phyloP scores from a whole-genome alignment of 2,797 vertebrate species.

The Mycteria americana region DNA sequence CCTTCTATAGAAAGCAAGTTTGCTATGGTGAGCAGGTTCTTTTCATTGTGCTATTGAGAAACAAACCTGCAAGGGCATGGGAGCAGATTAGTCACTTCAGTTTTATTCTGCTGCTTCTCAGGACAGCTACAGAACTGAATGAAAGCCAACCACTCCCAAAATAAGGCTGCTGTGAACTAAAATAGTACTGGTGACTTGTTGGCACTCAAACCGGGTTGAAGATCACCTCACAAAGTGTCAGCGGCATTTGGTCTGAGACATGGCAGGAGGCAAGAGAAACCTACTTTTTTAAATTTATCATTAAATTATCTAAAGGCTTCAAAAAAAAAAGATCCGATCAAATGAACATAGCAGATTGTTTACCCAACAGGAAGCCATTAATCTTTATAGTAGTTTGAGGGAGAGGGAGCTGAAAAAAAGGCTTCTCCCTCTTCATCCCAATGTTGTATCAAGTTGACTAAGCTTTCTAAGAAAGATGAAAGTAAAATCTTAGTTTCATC shows the following conservation, averaged over 20 bases:
- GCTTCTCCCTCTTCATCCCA: neutral
- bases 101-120: slow-evolving; percentile 1
- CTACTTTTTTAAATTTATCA: neutral
- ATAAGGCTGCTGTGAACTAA: neutral
- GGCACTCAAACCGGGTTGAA: neutral
- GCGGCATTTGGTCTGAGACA: neutral
- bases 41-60: neutral
- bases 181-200: neutral
- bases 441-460: neutral
- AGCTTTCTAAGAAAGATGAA: neutral
- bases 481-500: neutral
- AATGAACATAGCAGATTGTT: neutral
- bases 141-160: neutral
- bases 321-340: neutral
- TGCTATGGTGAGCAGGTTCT: neutral
- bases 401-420: neutral
- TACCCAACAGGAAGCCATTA: neutral
- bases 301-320: neutral
- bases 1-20: neutral
- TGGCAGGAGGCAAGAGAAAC: neutral
- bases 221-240: neutral
- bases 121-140: neutral
- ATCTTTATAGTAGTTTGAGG: neutral
- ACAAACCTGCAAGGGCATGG: neutral
- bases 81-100: neutral